phyloP scores from a whole-genome alignment of 2,888 invertebrate genomes.

The Odontomyia ornata region DNA sequence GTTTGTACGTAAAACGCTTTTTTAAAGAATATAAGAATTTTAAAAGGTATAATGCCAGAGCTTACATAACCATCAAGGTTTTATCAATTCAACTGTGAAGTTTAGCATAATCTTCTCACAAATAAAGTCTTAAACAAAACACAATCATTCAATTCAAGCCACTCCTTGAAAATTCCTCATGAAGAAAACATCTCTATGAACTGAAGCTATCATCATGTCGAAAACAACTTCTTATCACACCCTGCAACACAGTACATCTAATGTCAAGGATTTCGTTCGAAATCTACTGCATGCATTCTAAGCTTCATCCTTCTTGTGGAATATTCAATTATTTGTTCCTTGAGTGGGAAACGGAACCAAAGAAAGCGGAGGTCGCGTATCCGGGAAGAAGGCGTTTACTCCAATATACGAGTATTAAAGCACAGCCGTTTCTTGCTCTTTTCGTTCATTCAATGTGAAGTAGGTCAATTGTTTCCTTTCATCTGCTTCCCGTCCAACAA shows the following conservation, averaged over 20 bases:
- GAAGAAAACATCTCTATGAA: no score
- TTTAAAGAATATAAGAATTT: no score
- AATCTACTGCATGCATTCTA: no score
- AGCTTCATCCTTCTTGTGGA: not conserved
- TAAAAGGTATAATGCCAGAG: no score
- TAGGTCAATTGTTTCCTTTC: conserved; percentile 36
- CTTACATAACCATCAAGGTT: no score
- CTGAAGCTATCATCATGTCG: not conserved
- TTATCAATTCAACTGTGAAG: no score
- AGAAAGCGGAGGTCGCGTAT: not conserved
- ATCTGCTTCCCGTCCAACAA: conserved; percentile 2
- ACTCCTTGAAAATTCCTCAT: no score
- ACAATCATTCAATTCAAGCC: no score
- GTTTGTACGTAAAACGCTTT: no score
- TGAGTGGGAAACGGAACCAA: not conserved
- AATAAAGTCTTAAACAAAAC: no score
- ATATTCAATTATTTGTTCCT: conserved; percentile 10
- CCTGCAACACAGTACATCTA: not conserved
- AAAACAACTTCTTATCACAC: conserved; percentile 1
- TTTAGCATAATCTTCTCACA: no score
- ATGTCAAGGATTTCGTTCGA: not conserved
- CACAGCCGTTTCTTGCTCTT: not conserved
- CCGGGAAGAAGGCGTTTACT: conserved; percentile 16
- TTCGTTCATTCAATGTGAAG: not conserved
- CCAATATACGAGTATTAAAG: not conserved